Evolutionary conservation across 2,888 invertebrate species (phyloP), one percentile per base, ranked within the genome.

Genomic region (Petrolisthes cinctipes): DNA sequence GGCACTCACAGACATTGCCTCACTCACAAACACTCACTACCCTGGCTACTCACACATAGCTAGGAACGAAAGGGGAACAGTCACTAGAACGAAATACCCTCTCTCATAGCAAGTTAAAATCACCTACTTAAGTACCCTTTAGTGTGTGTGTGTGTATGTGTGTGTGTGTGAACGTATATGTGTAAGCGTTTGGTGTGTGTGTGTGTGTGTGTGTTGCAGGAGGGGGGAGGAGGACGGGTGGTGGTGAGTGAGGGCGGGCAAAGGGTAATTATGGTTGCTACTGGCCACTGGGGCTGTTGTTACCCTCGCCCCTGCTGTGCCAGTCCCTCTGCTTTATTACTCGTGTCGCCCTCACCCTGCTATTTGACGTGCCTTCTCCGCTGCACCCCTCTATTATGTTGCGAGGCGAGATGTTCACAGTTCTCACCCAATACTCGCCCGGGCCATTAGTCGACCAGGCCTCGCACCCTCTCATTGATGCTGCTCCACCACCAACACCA

Each of bases 261-360:
- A 57, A 57, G 57, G 71, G n/a, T 85, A 85, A 85, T 85, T 85
- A 85, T 81, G 81, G 81, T 81, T 23, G 73, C 80, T 85, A 80
- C 73, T 80, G 85, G 73, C 85, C 79, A 81, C 80, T 81, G 53
- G 80, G 85, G 85, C 73, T 85, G 79, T 57, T 85, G 85, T 85
- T 85, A 71, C 85, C 81, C 73, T n/a, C 57, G 61, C 54, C 85
- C 71, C 85, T 85, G 80, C 73, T 79, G 73, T 73, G 81, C 73
- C 80, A 83, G 73, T 71, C 80, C 57, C 11, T 66, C 68, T 85
- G 71, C 53, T 71, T 81, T 73, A 81, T 51, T 81, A 51, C 85
- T 53, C n/a, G 68, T 84, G 73, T 75, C 78, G 20, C 53, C 81
- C 81, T n/a, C 53, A 80, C 80, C 80, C 80, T 85, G 81, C 56